phyloP scores from a whole-genome alignment of 1,140 invertebrate species.

The Arctopsyche grandis region DNA sequence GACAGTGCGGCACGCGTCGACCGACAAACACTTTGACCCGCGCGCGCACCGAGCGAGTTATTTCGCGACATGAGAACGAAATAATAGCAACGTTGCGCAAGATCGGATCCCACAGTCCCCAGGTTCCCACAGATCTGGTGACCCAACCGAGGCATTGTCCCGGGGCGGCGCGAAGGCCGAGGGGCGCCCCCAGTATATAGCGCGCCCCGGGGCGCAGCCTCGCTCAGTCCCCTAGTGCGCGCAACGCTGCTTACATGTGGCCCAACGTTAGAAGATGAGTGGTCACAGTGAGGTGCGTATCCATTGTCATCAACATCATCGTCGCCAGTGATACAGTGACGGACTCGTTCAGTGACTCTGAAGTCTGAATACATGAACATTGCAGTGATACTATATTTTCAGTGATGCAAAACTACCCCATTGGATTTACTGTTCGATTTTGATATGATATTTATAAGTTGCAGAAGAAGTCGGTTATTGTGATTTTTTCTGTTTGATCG shows the following conservation, averaged over 20 bases:
- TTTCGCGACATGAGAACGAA: neutral
- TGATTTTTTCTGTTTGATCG: slow-evolving; percentile 42
- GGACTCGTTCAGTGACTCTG: too few relatives aligned
- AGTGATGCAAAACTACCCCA: neutral
- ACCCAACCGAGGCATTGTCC: slow-evolving; percentile 43
- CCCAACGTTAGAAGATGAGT: slow-evolving; percentile 49
- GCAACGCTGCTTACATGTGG: slow-evolving; percentile 53
- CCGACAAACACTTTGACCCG: too few relatives aligned
- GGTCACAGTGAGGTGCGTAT: slow-evolving; percentile 53
- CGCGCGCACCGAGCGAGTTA: too few relatives aligned
- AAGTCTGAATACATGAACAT: too few relatives aligned
- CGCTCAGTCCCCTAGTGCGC: slow-evolving; percentile 44
- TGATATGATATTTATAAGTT: neutral
- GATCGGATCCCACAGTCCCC: slow-evolving; percentile 44
- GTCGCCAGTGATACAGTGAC: neutral
- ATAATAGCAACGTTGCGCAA: slow-evolving; percentile 45
- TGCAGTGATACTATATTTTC: too few relatives aligned
- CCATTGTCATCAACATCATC: too few relatives aligned
- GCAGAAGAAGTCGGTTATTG: slow-evolving; percentile 2
- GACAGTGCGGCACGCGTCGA: too few relatives aligned
- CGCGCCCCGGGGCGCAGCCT: slow-evolving; percentile 35
- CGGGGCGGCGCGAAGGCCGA: slow-evolving; percentile 35
- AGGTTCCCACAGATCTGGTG: slow-evolving; percentile 46
- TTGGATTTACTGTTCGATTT: neutral
- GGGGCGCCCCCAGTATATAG: slow-evolving; percentile 50